Conservation (phyloP, 2,888 invertebrate species). For the Drosophila eohydei region DNA sequence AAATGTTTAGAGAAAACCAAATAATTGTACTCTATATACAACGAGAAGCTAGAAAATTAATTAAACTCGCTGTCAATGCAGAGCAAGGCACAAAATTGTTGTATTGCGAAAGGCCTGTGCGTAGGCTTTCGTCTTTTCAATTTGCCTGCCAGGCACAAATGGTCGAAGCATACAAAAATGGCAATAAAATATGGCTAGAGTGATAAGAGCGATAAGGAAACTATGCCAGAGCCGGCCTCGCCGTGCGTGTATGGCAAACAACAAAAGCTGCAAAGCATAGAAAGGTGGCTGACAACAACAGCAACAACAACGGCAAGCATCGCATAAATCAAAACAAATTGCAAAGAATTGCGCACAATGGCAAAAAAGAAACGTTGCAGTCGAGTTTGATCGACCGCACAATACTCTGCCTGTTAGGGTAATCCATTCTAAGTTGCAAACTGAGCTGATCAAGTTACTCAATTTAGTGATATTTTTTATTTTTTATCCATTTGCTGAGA, state of each 20-base stretch:
- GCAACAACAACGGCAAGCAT: conserved; percentile 33
- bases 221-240: conserved; percentile 37
- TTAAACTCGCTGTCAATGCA: conserved; percentile 53
- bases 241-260: conserved; percentile 17
- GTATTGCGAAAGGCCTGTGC: conserved; percentile 17
- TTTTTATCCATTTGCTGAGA: too few relatives aligned
- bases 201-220: conserved; percentile 70
- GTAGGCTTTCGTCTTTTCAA: conserved; percentile 42
- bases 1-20: conserved; percentile 19
- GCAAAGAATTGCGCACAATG: conserved; percentile 49
- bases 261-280: conserved; percentile 27
- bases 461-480: too few relatives aligned
- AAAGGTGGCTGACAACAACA: conserved; percentile 11
- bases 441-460: too few relatives aligned
- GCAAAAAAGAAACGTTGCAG: conserved; percentile 18
- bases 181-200: conserved; percentile 64
- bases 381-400: too few relatives aligned
- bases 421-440: too few relatives aligned
- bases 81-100: conserved; percentile 22
- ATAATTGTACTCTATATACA: conserved; percentile 13
- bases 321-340: conserved; percentile 71
- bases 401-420: neutral
- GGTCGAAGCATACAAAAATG: conserved; percentile 26
- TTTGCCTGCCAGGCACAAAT: conserved; percentile 60
- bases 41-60: conserved; percentile 45